Percentiles rank a stretch among this genome's conserved stretches.
Evolutionary conservation across 1,140 invertebrate genomes (phyloP).

Genomic region (Magallana gigas): DNA sequence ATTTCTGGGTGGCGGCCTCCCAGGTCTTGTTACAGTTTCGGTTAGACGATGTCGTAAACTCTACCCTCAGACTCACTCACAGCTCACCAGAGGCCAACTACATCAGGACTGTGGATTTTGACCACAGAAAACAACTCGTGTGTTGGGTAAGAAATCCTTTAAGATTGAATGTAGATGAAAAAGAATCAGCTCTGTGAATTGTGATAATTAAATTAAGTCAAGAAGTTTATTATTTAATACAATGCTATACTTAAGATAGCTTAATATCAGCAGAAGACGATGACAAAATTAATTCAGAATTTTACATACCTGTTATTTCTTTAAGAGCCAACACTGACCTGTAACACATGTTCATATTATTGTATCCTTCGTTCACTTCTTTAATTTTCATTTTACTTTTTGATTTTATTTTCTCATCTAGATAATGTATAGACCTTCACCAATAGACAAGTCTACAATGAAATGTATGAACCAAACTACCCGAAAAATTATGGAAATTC

Average conservation of each 20-base stretch:
- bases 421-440: neutral
- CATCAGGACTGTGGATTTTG: conserved; percentile 73
- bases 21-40: conserved; percentile 45
- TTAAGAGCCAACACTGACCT: neutral
- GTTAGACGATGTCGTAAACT: conserved; percentile 33
- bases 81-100: conserved; percentile 50
- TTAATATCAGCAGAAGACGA: neutral
- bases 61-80: neutral
- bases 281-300: conserved; percentile 73
- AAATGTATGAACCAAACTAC: neutral
- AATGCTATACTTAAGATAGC: neutral
- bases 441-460: neutral
- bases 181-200: too few relatives aligned
- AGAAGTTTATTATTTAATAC: too few relatives aligned
- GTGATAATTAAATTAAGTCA: too few relatives aligned
- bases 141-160: conserved; percentile 82
- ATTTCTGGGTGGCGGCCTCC: conserved; percentile 57
- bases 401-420: neutral
- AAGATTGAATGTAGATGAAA: too few relatives aligned
- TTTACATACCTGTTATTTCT: conserved; percentile 6
- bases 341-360: too few relatives aligned
- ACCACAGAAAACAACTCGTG: conserved; percentile 83
- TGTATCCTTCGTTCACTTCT: too few relatives aligned
- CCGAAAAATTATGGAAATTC: neutral
- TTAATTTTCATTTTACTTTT: neutral